phyloP scores from a whole-genome alignment of 1,140 invertebrate species.

The Drosophila pachea region DNA sequence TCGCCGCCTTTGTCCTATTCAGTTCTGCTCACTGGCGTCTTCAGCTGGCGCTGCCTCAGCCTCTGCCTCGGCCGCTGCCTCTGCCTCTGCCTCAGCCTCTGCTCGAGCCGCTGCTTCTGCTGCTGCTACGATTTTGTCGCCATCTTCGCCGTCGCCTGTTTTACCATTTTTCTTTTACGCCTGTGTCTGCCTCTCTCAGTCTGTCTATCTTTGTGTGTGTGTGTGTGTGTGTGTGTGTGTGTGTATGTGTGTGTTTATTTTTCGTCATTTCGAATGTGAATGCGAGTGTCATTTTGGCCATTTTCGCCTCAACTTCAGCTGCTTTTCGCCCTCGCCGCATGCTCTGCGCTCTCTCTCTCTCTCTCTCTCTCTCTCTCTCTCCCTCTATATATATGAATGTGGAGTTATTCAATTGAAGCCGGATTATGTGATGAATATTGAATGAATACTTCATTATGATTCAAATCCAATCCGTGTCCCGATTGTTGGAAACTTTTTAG shows the following conservation, averaged over 20 bases:
- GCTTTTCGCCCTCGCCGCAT: conserved; percentile 19
- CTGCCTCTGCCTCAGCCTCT: too few relatives aligned
- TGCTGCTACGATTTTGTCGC: conserved; percentile 10
- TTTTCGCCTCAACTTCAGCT: conserved; percentile 7
- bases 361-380: not conserved
- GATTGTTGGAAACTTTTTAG: not conserved
- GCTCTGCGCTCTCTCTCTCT: not conserved
- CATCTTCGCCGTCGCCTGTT: conserved; percentile 40
- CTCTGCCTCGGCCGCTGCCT: too few relatives aligned
- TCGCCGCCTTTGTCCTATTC: conserved; percentile 62
- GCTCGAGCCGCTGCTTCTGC: not conserved
- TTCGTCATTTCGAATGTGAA: conserved; percentile 41
- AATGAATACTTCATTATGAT: too few relatives aligned
- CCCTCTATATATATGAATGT: not conserved
- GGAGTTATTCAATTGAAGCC: too few relatives aligned
- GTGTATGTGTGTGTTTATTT: conserved; percentile 34
- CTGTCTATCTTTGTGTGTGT: conserved; percentile 11
- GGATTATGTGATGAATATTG: too few relatives aligned
- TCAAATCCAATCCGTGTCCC: too few relatives aligned
- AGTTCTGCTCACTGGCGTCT: conserved; percentile 26
- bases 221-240: not conserved
- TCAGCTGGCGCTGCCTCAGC: conserved; percentile 10
- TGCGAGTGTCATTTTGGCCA: conserved; percentile 37
- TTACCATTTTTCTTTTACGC: conserved; percentile 63
- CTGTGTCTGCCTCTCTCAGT: conserved; percentile 1